Percentiles rank a stretch among this genome's conserved stretches.
Conservation (phyloP, 2,797 vertebrate genomes). For the Rhyacichthys aspro region DNA sequence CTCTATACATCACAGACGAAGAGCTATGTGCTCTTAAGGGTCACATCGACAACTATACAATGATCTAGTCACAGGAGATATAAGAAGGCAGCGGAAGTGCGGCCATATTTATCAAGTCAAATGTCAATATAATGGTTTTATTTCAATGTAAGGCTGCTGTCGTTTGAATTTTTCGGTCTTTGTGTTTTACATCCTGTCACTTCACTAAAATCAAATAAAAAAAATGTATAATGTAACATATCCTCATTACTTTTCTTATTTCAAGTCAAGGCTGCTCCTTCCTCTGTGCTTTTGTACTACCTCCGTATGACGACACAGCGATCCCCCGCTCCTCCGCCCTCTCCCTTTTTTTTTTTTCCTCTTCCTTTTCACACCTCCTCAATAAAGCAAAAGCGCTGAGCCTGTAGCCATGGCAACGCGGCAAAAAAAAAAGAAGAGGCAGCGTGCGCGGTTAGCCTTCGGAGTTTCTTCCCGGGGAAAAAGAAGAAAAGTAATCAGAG, state of each 20-base stretch:
- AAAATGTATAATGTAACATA: no score
- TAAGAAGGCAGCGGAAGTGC: no score
- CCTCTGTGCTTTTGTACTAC: conserved; percentile 41
- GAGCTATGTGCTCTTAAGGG: no score
- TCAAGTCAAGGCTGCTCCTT: conserved; percentile 29
- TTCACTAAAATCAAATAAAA: no score
- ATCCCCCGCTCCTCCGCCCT: conserved; percentile 13
- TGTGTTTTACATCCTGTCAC: no score
- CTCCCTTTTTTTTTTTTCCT: conserved; percentile 18
- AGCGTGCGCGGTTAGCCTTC: conserved; percentile 66
- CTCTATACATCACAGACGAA: no score
- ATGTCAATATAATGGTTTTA: no score
- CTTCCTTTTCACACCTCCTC: conserved; percentile 62
- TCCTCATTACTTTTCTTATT: not conserved
- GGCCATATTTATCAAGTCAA: no score
- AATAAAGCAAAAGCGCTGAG: conserved; percentile 68
- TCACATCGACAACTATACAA: no score
- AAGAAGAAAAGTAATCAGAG: conserved; percentile 86
- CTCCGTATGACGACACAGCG: conserved; percentile 54
- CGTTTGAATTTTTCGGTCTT: no score
- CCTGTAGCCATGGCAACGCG: conserved; percentile 86
- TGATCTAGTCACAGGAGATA: no score
- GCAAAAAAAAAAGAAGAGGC: conserved; percentile 57
- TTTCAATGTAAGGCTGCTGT: no score
- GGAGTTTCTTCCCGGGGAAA: conserved; percentile 73